Conservation (phyloP, 2,888 invertebrate species). For the Pantelozetes paolii region DNA sequence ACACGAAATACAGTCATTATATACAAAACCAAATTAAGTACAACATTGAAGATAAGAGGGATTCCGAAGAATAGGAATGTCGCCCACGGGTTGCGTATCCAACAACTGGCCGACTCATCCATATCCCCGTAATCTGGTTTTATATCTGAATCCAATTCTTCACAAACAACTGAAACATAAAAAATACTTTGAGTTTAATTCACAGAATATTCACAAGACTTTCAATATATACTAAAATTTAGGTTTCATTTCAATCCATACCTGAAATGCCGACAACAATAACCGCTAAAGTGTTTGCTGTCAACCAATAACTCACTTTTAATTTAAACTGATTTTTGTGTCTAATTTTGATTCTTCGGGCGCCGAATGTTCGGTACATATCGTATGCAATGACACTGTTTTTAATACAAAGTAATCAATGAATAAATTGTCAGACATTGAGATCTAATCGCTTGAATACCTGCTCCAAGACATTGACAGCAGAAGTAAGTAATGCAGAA, state of each 20-base stretch:
- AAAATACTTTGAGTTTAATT: too few species aligned
- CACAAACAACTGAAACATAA: constrained; percentile 51
- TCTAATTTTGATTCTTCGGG: constrained; percentile 43
- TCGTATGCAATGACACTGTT: constrained; percentile 55
- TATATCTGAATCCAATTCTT: constrained; percentile 47
- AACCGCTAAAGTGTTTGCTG: constrained; percentile 52
- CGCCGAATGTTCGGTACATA: constrained; percentile 53
- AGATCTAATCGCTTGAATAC: constrained; percentile 10
- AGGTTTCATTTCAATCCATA: too few species aligned
- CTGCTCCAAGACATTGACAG: constrained; percentile 40
- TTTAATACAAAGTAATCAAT: constrained; percentile 52
- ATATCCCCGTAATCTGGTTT: constrained; percentile 47
- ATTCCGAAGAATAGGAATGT: constrained; percentile 48
- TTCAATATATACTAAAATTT: too few species aligned
- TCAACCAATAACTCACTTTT: constrained; percentile 48
- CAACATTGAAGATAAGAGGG: constrained; percentile 48
- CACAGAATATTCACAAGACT: too few species aligned
- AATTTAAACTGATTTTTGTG: constrained; percentile 44
- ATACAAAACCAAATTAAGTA: constrained; percentile 48
- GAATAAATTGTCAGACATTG: not conserved
- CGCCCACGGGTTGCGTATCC: constrained; percentile 48
- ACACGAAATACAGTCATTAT: constrained; percentile 48
- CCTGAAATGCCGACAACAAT: constrained; percentile 51
- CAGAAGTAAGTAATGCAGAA: constrained; percentile 53
- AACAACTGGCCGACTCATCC: constrained; percentile 46